Conservation (phyloP, 1,140 invertebrate species). For the Brachionus calyciflorus region DNA sequence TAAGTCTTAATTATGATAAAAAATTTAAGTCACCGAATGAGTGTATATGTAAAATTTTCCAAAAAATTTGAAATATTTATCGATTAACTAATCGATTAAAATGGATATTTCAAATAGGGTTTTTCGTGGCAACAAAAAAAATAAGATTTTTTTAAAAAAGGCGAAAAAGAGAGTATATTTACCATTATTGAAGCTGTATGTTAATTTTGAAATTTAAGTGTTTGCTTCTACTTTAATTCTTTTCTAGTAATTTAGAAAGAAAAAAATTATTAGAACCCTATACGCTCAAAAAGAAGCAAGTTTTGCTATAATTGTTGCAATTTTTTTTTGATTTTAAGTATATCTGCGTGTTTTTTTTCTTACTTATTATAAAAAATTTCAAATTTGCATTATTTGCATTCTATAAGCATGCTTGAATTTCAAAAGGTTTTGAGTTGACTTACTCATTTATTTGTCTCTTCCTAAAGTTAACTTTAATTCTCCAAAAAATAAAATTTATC, state of each 20-base stretch:
- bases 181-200: slow-evolving; percentile 44
- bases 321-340: too few species aligned
- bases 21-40: neutral
- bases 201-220: slow-evolving; percentile 19
- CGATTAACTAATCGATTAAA: slow-evolving; percentile 30
- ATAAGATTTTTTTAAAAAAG: neutral
- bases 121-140: too few species aligned
- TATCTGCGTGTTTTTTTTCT: neutral
- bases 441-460: too few species aligned
- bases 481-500: too few species aligned
- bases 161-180: slow-evolving; percentile 1
- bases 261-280: neutral
- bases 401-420: too few species aligned
- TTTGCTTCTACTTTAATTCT: slow-evolving; percentile 12
- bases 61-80: too few species aligned
- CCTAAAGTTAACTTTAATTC: too few species aligned
- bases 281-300: neutral
- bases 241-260: neutral
- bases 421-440: too few species aligned
- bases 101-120: slow-evolving; percentile 20
- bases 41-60: neutral
- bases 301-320: too few species aligned
- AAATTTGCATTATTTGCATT: too few species aligned
- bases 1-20: slow-evolving; percentile 42
- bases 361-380: neutral